Evolutionary conservation across 2,113 vertebrate species (phyloP), one percentile per base, ranked within the genome.

Genomic region (Oenanthe melanoleuca): DNA sequence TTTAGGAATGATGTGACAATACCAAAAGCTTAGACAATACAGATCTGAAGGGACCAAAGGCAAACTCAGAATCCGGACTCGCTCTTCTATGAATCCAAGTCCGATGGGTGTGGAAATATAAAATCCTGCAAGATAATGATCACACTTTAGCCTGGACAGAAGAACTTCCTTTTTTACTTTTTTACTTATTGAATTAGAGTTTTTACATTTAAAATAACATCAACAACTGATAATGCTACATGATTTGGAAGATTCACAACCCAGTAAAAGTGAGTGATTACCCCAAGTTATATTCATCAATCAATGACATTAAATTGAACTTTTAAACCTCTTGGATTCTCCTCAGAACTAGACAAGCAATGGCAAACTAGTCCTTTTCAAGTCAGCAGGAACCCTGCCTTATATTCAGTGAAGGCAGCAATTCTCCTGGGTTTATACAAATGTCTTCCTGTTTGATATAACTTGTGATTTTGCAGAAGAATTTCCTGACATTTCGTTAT

Each of bases 21-120:
- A 99, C 99, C 99, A 99, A 97, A 99, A 99, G 38, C 97, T 98
- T 34, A 99, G 97, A 89, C 99, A 99, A 80, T 87, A 92, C 3
- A 91, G 64, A 20, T 97, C 92, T 26, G 83, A 93, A 53, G 91
- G 85, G 14, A 86, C 69, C 88, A 99, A 91, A 37, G 97, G 97
- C 33, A 98, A 97, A 87, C 99, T 99, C 64, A 96, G n/a, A 80
- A 99, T 98, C n/a, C 95, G 84, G 37, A 98, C 98, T 75, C 92
- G 97, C 86, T 96, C 97, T 60, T 45, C 84, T 87, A 55, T 77
- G 3, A 88, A 80, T 81, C 97, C 97, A 19, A 74, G 88, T 91
- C 95, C 96, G 9, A 8, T 19, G 12, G 98, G 97, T 8, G 99
- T 99, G 67, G 98, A 97, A 71, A 99, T 97, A 96, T 99, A 99